Percentiles rank a stretch among this genome's conserved stretches.
phyloP scores from a whole-genome alignment of 2,888 invertebrate species.

The Falcaria lacertinaria region DNA sequence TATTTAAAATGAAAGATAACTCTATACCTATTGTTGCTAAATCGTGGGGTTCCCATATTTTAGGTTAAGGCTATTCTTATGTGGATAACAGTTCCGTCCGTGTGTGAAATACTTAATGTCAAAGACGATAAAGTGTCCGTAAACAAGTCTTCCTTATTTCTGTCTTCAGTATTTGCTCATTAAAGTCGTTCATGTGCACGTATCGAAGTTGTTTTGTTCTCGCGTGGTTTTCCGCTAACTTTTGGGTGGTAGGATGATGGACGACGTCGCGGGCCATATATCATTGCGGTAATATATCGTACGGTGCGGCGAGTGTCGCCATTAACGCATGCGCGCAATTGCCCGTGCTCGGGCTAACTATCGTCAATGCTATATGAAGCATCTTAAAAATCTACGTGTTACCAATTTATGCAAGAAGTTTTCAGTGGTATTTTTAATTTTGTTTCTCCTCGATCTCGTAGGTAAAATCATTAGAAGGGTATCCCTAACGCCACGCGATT shows the following conservation, averaged over 20 bases:
- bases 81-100: too few species aligned
- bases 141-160: constrained; percentile 71
- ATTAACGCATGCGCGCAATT: constrained; percentile 75
- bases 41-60: too few species aligned
- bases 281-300: constrained; percentile 76
- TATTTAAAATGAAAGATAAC: too few species aligned
- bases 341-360: constrained; percentile 49
- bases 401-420: constrained; percentile 74
- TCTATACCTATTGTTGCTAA: too few species aligned
- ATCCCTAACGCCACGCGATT: constrained; percentile 39
- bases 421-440: constrained; percentile 73
- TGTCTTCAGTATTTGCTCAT: constrained; percentile 76
- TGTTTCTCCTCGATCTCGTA: constrained; percentile 59
- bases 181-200: constrained; percentile 60
- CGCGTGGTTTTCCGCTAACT: constrained; percentile 70
- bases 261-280: constrained; percentile 73
- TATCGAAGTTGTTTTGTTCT: constrained; percentile 59
- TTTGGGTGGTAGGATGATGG: constrained; percentile 78
- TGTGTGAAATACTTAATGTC: constrained; percentile 26
- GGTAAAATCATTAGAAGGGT: constrained; percentile 58
- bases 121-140: constrained; percentile 69
- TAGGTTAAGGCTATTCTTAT: too few species aligned
- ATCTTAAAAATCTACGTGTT: constrained; percentile 71
- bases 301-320: constrained; percentile 75
- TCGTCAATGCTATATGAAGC: constrained; percentile 59